A percentile compares a stretch with the other conserved stretches of the same genome.
These are phyloP conservation scores for Dicyrtoma fusca DNA, from an alignment of 2,888 invertebrate species.

Conservation along the genomic window DNA sequence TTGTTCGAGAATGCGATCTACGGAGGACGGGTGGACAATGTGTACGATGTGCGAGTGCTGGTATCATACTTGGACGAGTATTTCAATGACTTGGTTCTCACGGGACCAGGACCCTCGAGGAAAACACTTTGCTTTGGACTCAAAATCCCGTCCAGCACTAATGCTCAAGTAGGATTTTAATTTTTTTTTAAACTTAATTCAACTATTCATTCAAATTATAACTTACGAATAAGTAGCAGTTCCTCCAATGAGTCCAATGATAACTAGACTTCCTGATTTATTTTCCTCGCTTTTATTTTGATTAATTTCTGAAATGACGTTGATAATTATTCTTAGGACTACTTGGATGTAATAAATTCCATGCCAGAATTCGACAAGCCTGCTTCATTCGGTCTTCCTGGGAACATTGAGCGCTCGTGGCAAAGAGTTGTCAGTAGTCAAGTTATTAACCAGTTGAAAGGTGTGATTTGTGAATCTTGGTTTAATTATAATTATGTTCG, in stretches of 20 bases:
- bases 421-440: conserved; percentile 69
- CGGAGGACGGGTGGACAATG: conserved; percentile 82
- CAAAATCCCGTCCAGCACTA: conserved; percentile 64
- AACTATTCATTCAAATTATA: background rate
- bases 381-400: conserved; percentile 78
- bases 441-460: conserved; percentile 69
- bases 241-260: too few relatives aligned
- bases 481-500: too few relatives aligned
- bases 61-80: conserved; percentile 70
- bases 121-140: conserved; percentile 64
- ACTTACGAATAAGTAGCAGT: too few relatives aligned
- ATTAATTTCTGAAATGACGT: too few relatives aligned
- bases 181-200: background rate
- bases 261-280: too few relatives aligned
- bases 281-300: too few relatives aligned
- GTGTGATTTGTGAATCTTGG: too few relatives aligned
- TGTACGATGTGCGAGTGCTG: conserved; percentile 71
- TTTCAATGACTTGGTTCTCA: conserved; percentile 64
- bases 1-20: conserved; percentile 79
- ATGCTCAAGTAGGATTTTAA: conserved; percentile 62
- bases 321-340: conserved; percentile 65
- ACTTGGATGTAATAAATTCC: conserved; percentile 67
- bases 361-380: conserved; percentile 76
- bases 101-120: conserved; percentile 65
- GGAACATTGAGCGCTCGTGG: conserved; percentile 83